Percentiles rank a stretch among this genome's conserved stretches.
Conservation (phyloP, 2,797 vertebrate genomes). For the Peromyscus melanophrys region DNA sequence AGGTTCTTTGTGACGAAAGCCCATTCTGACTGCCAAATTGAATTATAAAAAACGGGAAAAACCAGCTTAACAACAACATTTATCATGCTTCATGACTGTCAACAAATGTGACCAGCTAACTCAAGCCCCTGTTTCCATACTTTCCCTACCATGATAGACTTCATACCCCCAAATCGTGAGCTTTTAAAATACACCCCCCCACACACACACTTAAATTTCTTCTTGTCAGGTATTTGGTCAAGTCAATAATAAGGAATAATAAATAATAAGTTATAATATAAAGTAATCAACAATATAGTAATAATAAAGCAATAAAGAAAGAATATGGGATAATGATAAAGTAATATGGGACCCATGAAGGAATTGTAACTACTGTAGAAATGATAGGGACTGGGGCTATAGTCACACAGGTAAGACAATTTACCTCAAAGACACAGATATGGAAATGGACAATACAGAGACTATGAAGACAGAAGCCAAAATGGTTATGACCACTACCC, state of each 20-base stretch:
- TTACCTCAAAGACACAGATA: constrained; percentile 83
- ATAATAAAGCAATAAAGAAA: not conserved
- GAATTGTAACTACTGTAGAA: constrained; percentile 81
- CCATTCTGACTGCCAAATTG: not conserved
- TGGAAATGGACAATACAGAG: constrained; percentile 81
- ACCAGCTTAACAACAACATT: not conserved
- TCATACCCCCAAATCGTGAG: not conserved
- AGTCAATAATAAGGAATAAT: not conserved
- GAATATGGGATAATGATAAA: not conserved
- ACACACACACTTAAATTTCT: not conserved
- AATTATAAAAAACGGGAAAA: not conserved
- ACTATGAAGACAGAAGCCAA: constrained; percentile 81
- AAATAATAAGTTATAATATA: constrained; percentile 8
- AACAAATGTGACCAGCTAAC: not conserved
- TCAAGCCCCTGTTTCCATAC: not conserved
- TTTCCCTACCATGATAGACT: not conserved
- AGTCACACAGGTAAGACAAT: constrained; percentile 84
- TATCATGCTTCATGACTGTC: not conserved
- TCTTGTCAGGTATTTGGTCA: not conserved
- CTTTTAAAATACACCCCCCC: not conserved
- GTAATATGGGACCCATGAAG: constrained; percentile 54
- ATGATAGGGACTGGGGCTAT: constrained; percentile 82
- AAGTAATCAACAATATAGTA: not conserved
- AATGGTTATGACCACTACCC: constrained; percentile 82
- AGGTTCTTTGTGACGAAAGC: not conserved